Evolutionary conservation across 2,113 vertebrate genomes (phyloP).

Genomic region (Podarcis muralis): DNA sequence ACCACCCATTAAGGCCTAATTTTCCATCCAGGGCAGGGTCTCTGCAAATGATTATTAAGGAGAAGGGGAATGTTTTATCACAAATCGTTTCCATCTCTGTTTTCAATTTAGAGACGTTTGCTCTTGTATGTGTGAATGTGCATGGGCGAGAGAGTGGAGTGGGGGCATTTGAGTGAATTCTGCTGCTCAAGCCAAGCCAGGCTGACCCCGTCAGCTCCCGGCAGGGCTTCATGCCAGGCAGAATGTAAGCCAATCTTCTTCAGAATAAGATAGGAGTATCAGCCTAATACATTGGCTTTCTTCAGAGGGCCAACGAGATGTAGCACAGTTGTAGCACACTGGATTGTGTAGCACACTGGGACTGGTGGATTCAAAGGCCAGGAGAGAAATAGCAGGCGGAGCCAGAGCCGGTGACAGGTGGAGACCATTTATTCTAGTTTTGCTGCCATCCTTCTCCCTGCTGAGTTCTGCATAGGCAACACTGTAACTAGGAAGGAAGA

Average conservation of each 20-base stretch:
- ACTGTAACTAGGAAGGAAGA: too few species aligned
- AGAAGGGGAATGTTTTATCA: neutral
- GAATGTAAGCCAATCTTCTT: neutral
- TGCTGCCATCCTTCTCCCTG: too few species aligned
- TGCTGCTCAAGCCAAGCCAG: neutral
- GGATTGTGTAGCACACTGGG: too few species aligned
- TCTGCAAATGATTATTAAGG: neutral
- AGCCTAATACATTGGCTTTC: neutral
- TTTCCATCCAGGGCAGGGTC: neutral
- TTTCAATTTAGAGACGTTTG: too few species aligned
- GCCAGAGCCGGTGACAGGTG: too few species aligned
- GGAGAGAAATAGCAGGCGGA: too few species aligned
- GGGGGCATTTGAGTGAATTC: neutral
- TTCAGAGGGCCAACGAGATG: neutral
- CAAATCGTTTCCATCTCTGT: neutral
- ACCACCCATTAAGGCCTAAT: neutral
- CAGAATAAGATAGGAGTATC: neutral
- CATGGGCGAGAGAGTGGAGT: neutral
- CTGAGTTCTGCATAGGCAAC: too few species aligned
- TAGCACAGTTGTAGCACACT: too few species aligned
- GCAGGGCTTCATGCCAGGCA: neutral
- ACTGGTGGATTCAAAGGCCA: too few species aligned
- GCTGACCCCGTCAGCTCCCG: neutral
- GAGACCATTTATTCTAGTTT: too few species aligned
- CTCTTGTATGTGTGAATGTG: neutral